A percentile compares a stretch with the other conserved stretches of the same genome.
phyloP scores from a whole-genome alignment of 2,797 vertebrate species.

The Myotis vivesi region DNA sequence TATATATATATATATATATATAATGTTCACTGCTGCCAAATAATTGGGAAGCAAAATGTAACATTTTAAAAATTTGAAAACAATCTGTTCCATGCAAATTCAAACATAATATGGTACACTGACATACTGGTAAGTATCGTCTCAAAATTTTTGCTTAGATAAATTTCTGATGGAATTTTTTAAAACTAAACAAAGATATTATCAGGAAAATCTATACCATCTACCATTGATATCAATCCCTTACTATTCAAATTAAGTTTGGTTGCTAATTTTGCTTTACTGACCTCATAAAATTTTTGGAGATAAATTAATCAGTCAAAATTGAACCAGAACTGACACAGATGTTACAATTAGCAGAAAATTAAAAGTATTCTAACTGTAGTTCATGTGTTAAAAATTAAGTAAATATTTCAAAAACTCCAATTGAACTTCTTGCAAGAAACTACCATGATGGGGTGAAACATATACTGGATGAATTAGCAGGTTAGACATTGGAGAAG shows the following conservation, averaged over 20 bases:
- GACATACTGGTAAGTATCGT: background rate
- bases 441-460: background rate
- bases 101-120: background rate
- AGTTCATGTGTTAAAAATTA: background rate
- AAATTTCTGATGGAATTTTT: background rate
- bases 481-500: background rate
- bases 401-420: background rate
- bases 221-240: background rate
- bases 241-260: background rate
- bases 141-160: slow-evolving; percentile 15
- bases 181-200: slow-evolving; percentile 25
- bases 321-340: background rate
- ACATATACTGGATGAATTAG: background rate
- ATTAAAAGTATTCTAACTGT: background rate
- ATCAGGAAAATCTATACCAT: background rate
- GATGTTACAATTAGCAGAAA: slow-evolving; percentile 12
- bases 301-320: background rate
- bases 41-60: background rate
- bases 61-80: background rate
- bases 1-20: background rate
- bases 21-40: slow-evolving; percentile 26
- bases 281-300: background rate
- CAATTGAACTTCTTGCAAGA: background rate
- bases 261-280: background rate
- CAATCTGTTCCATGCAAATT: background rate